Base-by-base conservation (phyloP, 2,888 invertebrate species). In the Heliconius hortense region DNA sequence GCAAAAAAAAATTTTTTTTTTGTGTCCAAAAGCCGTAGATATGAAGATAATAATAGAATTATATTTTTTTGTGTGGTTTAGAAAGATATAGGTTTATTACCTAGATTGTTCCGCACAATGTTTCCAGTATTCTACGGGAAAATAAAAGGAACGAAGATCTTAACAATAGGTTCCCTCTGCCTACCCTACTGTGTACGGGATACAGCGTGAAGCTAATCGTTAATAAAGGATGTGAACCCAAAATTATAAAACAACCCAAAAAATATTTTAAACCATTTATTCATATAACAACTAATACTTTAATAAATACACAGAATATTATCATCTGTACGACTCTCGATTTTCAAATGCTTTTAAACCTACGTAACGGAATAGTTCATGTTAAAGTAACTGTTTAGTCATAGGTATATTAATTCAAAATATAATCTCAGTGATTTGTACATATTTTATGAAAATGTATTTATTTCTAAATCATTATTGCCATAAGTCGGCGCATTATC, bases 241-340 rank as follows among this genome's bases (percentile, higher is more conserved):
- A 69, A 31, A 39, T 10, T 1, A 70, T 69, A 26, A 62, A 53
- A 66, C n/a, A 28, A 28, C 13, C 2, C 24, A 60, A 67, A 53
- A 31, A 75, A 59, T 66, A 69, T 71, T 78, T 79, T 71, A 77
- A 70, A 77, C 77, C 76, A 76, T 80, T 80, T 80, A 80, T 79
- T 80, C 74, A n/a, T 72, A 59, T 73, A 68, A 72, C 64, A 66
- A 43, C 73, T 71, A 76, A 71, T 43, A 71, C 53, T 56, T 62
- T 26, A 71, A 13, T 60, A 71, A 71, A 71, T 71, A 71, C 59
- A 28, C 35, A 69, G 60, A 64, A 80, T 72, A 72, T 74, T 63
- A 68, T 72, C 60, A 63, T 68, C 60, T 48, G 53, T 10, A 43
- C 13, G 39, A 43, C 24, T 76, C 4, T 28, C n/a, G 10, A 64